Conservation (phyloP, 2,888 invertebrate species). For the Volucella zonaria region DNA sequence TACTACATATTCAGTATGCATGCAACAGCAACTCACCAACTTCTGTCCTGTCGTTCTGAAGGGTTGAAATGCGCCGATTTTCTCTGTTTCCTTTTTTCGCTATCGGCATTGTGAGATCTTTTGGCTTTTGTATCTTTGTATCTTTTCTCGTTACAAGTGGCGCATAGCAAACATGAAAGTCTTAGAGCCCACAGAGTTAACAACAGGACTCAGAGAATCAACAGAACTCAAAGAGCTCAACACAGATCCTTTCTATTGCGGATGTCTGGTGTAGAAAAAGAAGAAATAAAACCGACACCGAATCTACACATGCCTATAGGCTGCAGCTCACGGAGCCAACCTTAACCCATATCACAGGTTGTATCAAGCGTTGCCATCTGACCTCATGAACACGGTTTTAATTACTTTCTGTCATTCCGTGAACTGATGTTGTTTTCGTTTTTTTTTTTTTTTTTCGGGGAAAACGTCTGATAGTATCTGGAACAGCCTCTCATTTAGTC, state of each 20-base stretch:
- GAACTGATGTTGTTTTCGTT: constrained; percentile 43
- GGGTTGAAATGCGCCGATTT: constrained; percentile 19
- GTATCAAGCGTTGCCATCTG: constrained; percentile 67
- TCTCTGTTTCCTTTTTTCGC: constrained; percentile 24
- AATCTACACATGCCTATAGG: constrained; percentile 13
- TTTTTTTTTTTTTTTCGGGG: constrained; percentile 9
- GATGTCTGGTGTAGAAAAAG: constrained; percentile 9
- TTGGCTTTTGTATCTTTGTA: constrained; percentile 30
- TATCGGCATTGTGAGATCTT: constrained; percentile 54
- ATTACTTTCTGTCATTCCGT: constrained; percentile 70
- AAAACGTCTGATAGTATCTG: constrained; percentile 56
- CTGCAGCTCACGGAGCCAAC: constrained; percentile 44
- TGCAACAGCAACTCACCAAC: constrained; percentile 36
- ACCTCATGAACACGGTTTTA: constrained; percentile 72
- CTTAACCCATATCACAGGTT: constrained; percentile 69
- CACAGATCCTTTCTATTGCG: constrained; percentile 49
- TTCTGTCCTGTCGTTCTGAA: constrained; percentile 34
- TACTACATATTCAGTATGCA: constrained; percentile 43
- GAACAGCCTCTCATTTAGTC: constrained; percentile 45
- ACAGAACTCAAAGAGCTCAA: constrained; percentile 36
- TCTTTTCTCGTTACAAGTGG: constrained; percentile 36
- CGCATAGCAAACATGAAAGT: background rate
- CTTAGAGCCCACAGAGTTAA: too few species aligned
- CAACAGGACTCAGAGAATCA: background rate
- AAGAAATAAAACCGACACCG: constrained; percentile 30